Evolutionary conservation across 2,797 vertebrate genomes (phyloP).

Genomic region (Graptemys geographica): DNA sequence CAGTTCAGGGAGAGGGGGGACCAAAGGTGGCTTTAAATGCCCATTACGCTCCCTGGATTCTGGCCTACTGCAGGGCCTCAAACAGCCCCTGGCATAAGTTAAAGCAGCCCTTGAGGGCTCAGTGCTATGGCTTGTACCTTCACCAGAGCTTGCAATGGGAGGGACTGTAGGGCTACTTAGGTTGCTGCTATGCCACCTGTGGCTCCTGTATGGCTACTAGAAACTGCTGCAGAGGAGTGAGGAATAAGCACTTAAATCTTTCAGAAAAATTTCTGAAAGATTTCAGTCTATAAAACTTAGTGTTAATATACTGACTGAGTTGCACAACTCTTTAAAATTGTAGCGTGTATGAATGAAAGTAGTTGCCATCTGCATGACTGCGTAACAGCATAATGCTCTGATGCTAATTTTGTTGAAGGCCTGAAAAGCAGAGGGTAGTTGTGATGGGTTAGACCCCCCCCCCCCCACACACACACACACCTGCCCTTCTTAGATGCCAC

Average conservation of each 20-base stretch:
- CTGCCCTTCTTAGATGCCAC: too few species aligned
- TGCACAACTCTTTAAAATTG: neutral
- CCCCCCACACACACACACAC: too few species aligned
- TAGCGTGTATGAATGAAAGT: neutral
- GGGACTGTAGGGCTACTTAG: accelerated
- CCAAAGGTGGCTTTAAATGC: neutral
- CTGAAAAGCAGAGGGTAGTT: neutral
- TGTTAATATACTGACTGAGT: neutral
- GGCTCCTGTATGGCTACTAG: neutral
- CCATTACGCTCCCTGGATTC: neutral
- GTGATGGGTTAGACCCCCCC: too few species aligned
- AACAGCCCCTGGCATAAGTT: neutral
- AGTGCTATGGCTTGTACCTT: neutral
- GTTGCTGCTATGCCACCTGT: neutral
- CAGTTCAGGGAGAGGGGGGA: too few species aligned
- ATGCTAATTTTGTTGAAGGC: neutral
- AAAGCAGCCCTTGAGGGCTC: neutral
- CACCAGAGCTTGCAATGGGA: neutral
- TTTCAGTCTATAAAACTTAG: neutral
- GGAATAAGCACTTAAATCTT: neutral
- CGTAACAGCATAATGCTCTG: neutral
- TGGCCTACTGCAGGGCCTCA: neutral
- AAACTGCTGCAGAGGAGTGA: neutral
- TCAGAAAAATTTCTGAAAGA: neutral
- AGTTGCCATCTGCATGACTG: neutral